A percentile compares a stretch with the other conserved stretches of the same genome.
These are phyloP conservation scores for Glyptemys insculpta DNA, from an alignment of 2,797 vertebrate species.

Conservation along the genomic window DNA sequence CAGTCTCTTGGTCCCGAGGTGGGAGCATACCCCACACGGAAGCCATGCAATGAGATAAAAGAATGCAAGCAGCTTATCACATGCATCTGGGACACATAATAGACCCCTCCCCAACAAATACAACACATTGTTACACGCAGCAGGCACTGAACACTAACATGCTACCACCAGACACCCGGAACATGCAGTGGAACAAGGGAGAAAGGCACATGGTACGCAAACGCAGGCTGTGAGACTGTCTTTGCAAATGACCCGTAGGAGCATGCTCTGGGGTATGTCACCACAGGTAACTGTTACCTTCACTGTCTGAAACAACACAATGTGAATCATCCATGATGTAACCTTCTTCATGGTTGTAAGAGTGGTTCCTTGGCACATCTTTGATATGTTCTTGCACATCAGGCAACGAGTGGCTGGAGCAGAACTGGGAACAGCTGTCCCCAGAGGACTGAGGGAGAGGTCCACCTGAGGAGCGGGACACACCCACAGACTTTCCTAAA, in stretches of 20 bases:
- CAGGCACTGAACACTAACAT: slow-evolving; percentile 53
- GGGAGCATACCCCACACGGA: slow-evolving; percentile 78
- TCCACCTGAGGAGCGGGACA: slow-evolving; percentile 85
- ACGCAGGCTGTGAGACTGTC: slow-evolving; percentile 76
- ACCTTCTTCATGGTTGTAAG: slow-evolving; percentile 96
- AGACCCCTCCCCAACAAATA: slow-evolving; percentile 34
- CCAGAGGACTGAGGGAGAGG: slow-evolving; percentile 82
- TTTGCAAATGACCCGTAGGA: slow-evolving; percentile 68
- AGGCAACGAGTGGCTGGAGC: slow-evolving; percentile 98
- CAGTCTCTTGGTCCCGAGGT: slow-evolving; percentile 81
- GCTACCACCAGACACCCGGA: slow-evolving; percentile 64
- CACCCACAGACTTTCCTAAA: slow-evolving; percentile 90
- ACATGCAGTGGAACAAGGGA: slow-evolving; percentile 71
- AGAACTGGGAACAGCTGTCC: slow-evolving; percentile 95
- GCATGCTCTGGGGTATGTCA: slow-evolving; percentile 84
- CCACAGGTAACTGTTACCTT: slow-evolving; percentile 96
- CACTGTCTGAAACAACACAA: slow-evolving; percentile 99
- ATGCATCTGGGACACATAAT: slow-evolving; percentile 71
- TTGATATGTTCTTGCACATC: slow-evolving; percentile 98
- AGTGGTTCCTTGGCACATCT: slow-evolving; percentile 95
- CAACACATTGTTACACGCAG: slow-evolving; percentile 28
- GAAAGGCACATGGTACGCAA: slow-evolving; percentile 86
- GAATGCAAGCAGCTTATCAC: slow-evolving; percentile 76
- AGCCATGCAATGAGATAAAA: slow-evolving; percentile 89
- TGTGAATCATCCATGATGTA: slow-evolving; percentile 98